These are phyloP conservation scores for Pemphredon lugubris DNA, from an alignment of 2,888 invertebrate species.

Conservation along the genomic window DNA sequence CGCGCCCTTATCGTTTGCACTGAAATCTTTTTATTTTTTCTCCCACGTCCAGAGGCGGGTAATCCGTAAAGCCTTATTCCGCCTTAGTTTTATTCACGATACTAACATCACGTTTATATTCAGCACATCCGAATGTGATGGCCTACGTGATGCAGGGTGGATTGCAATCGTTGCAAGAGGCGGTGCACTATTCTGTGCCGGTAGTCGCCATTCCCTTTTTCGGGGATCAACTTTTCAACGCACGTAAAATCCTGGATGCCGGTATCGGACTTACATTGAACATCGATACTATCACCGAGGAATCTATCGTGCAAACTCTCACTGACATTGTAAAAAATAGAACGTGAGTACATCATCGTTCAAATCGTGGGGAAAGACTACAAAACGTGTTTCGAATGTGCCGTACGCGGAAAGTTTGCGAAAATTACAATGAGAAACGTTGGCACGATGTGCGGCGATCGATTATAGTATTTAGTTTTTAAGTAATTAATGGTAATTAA, in stretches of 20 bases:
- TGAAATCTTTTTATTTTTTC: not conserved
- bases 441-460: no score
- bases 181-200: slow-evolving; percentile 74
- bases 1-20: no score
- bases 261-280: slow-evolving; percentile 72
- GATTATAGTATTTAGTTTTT: no score
- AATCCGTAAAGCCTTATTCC: slow-evolving; percentile 36
- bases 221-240: slow-evolving; percentile 77
- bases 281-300: slow-evolving; percentile 71
- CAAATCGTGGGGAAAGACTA: no score
- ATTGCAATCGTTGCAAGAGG: slow-evolving; percentile 77
- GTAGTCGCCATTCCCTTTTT: slow-evolving; percentile 76
- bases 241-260: slow-evolving; percentile 73
- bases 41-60: not conserved
- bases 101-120: slow-evolving; percentile 48
- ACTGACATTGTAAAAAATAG: slow-evolving; percentile 67
- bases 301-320: slow-evolving; percentile 63
- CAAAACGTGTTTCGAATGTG: no score
- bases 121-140: slow-evolving; percentile 73
- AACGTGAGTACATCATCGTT: slow-evolving; percentile 62
- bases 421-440: no score
- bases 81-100: slow-evolving; percentile 18
- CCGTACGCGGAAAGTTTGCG: no score
- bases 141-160: slow-evolving; percentile 78
- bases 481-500: no score